A percentile compares a stretch with the other conserved stretches of the same genome.
These are phyloP conservation scores for Dendrocopos noguchii DNA, from an alignment of 2,113 vertebrate genomes.

Conservation along the genomic window DNA sequence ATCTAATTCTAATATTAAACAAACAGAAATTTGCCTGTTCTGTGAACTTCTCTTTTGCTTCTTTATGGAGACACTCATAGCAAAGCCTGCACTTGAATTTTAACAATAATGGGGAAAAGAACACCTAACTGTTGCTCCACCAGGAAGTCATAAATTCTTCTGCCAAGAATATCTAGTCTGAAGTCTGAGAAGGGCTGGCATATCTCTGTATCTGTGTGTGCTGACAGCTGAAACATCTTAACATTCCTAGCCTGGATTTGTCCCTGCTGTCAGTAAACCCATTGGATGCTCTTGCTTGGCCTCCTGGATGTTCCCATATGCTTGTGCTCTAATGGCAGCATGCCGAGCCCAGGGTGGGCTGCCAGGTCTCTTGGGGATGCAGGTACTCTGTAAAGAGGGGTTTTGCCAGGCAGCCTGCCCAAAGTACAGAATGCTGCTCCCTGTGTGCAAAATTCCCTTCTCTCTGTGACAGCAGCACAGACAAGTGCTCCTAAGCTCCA, in stretches of 20 bases:
- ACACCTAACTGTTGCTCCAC: neutral
- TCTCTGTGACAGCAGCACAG: neutral
- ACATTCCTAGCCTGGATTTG: neutral
- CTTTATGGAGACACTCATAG: neutral
- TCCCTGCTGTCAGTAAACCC: neutral
- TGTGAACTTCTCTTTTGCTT: neutral
- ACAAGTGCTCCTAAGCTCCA: accelerated
- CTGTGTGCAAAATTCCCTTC: neutral
- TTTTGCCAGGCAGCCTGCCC: neutral
- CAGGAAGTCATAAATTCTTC: neutral
- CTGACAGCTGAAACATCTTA: neutral
- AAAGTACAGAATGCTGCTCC: neutral
- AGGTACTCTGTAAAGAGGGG: neutral
- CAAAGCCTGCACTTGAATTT: neutral
- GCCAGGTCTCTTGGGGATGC: neutral
- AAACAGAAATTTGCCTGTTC: neutral
- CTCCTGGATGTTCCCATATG: neutral
- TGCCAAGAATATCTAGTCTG: neutral
- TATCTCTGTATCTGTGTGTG: neutral
- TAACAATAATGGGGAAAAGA: neutral
- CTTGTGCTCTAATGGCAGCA: neutral
- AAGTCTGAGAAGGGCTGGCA: neutral
- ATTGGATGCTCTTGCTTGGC: neutral
- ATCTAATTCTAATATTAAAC: neutral
- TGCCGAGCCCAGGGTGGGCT: neutral